Evolutionary conservation across 2,888 invertebrate species (phyloP), one percentile per base, ranked within the genome.

Genomic region (Ephialtes manifestator): DNA sequence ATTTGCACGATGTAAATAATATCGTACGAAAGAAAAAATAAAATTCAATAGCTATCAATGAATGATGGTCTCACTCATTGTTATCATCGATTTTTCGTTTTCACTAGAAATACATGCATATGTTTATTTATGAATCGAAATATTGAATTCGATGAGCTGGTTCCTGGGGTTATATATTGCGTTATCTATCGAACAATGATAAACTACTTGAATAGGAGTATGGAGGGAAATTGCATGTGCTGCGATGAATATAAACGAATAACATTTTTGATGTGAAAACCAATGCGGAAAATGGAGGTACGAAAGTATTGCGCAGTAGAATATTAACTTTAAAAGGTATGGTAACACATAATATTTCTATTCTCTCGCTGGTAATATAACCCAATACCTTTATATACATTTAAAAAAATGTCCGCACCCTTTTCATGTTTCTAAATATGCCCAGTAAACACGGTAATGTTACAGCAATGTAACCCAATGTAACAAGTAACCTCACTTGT

Each of bases 221-320:
- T 28, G n/a, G 20, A 18, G 28, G 18, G 51, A 24, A 24, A 28
- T 4, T 20, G 35, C 24, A 51, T 4, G 46, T 31, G 55, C 2
- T 55, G 39, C 31, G 24, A 24, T 24, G 58, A 74, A 78, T 78
- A 55, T 74, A 70, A 84, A 63, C 63, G 77, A 67, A 77, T 63
- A 18, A 63, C 63, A 55, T 68, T 81, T 65, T 67, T 74, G 68
- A 74, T 60, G 55, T 20, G 51, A 39, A 39, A 76, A 71, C 0
- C 35, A 20, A 71, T 2, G 18, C 15, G 20, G 20, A 11, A 39
- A 20, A 71, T 13, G 7, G 18, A 53, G 51, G 8, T 28, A 31
- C 51, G n/a, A 18, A 20, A 18, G 51, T 28, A 31, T 70, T 18
- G 10, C n/a, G 5, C 31, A n/a, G 18, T 24, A 3, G 1, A 31